Conservation (phyloP, 1,140 invertebrate genomes). For the Bombus soroeensis region DNA sequence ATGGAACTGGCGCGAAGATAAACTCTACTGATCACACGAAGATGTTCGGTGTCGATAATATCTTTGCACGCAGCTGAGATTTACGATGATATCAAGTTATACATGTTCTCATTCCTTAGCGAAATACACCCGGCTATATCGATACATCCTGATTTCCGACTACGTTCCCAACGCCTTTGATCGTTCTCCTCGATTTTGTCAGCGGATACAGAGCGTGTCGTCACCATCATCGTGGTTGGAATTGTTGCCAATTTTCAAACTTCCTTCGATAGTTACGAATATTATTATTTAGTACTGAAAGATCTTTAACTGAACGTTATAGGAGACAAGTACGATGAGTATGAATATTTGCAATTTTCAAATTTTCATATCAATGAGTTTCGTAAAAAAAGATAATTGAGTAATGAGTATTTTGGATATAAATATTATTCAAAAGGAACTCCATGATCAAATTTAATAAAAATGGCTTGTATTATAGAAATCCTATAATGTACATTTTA, state of each 20-base stretch:
- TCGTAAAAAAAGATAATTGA: too few species aligned
- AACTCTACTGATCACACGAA: neutral
- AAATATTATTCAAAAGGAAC: too few species aligned
- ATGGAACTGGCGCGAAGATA: neutral
- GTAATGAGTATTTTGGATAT: too few species aligned
- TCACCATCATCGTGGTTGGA: constrained; percentile 16
- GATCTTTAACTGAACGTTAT: neutral
- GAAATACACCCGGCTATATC: constrained; percentile 10
- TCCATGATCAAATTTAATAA: too few species aligned
- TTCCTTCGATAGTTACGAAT: constrained; percentile 3
- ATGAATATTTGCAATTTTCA: neutral
- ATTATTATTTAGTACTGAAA: neutral
- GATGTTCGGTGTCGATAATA: constrained; percentile 22
- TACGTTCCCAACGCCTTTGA: constrained; percentile 1
- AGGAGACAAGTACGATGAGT: neutral
- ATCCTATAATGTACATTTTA: too few species aligned
- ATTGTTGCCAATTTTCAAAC: constrained; percentile 19
- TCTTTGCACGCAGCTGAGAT: constrained; percentile 16
- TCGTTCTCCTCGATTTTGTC: constrained; percentile 16
- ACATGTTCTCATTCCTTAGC: neutral
- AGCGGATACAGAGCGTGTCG: constrained; percentile 41
- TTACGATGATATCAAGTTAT: constrained; percentile 30
- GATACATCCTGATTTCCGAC: constrained; percentile 41
- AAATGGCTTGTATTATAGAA: too few species aligned
- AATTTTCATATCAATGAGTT: too few species aligned